Conservation (phyloP, 2,113 vertebrate species). For the Puffinus mauretanicus region DNA sequence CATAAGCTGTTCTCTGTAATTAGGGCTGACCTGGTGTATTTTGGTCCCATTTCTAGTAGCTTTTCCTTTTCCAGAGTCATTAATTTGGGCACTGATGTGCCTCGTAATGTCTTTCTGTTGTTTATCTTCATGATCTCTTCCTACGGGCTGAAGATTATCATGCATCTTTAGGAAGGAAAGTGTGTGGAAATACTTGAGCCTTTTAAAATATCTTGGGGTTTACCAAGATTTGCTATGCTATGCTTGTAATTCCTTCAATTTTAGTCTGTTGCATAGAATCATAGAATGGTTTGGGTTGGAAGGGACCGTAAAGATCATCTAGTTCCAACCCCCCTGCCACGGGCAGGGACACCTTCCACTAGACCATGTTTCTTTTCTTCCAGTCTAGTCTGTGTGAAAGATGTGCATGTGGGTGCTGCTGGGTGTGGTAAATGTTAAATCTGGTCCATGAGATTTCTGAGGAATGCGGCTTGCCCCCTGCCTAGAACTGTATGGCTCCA, state of each 20-base stretch:
- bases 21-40: constrained; percentile 3
- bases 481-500: background rate
- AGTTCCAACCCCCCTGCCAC: too few species aligned
- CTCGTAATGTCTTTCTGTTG: background rate
- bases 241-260: background rate
- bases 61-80: background rate
- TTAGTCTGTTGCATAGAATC: background rate
- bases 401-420: background rate
- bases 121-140: background rate
- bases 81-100: background rate
- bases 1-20: constrained; percentile 20
- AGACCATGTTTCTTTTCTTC: background rate
- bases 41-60: constrained; percentile 1
- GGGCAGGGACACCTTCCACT: too few species aligned
- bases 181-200: background rate
- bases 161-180: background rate
- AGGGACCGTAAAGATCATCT: too few species aligned
- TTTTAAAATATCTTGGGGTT: background rate
- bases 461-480: background rate
- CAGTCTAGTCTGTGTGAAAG: background rate
- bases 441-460: background rate
- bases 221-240: background rate
- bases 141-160: background rate
- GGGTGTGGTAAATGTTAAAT: background rate
- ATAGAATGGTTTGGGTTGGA: too few species aligned